Evolutionary conservation across 2,888 invertebrate genomes (phyloP), one percentile per base, ranked within the genome.

Genomic region (Omphaloscelis lunosa): DNA sequence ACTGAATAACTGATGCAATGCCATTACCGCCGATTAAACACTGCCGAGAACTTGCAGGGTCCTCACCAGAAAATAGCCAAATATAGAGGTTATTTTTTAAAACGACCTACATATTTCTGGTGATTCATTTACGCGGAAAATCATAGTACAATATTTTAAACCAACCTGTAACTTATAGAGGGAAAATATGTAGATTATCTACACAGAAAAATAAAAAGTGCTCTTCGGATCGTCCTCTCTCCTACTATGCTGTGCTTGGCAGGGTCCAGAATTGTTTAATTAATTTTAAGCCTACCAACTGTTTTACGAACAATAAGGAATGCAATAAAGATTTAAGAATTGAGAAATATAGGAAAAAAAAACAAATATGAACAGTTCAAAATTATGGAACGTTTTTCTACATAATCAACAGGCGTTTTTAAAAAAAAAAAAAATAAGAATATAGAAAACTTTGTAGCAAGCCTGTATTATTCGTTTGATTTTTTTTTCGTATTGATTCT

Each of bases 1-100:
- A 78, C 77, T 45, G 73, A 77, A 53, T 72, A 77, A 80, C 73
- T 75, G 76, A 84, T 84, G 85, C 79, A 86, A 80, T 83, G 76
- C 58, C 45, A 83, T 86, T 76, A 83, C 66, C 75, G 61, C 53
- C 71, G 72, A 45, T 73, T 86, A 56, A 17, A 61, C 69, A 67
- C 11, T 63, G 51, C 20, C 78, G 61, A 74, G 65, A 78, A 72
- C 27, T 41, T 58, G 45, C 66, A 84, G 79, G 86, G 86, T 15
- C 74, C 58, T 12, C 82, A 77, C 61, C 1, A 17, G n/a, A 56
- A 63, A 67, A 41, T n/a, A 65, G 12, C n/a, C n/a, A n/a, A 56
- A 56, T 6, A 56, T n/a, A 56, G 0, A n/a, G n/a, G 5, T n/a
- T 23, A 53, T 53, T 53, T n/a, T 53, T 53, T 0, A 9, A 53